phyloP scores from a whole-genome alignment of 2,888 invertebrate species.

The Melieria picta region DNA sequence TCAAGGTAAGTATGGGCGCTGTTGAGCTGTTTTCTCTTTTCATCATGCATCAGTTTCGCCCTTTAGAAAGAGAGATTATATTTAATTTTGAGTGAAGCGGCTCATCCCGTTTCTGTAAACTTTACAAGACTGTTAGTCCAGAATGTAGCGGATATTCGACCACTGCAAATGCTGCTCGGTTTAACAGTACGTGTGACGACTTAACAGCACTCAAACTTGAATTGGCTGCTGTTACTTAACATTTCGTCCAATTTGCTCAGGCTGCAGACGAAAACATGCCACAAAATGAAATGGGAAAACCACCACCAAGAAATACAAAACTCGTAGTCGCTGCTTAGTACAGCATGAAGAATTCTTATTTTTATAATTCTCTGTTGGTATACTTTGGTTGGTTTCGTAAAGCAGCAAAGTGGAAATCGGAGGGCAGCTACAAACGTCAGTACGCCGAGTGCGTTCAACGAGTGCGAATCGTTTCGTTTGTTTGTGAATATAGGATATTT shows the following conservation, averaged over 20 bases:
- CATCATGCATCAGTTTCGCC: too few species aligned
- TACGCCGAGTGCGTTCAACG: conserved; percentile 34
- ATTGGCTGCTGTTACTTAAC: not conserved
- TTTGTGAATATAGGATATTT: too few species aligned
- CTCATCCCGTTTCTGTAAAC: too few species aligned
- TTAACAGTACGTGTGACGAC: not conserved
- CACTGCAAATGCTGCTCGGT: too few species aligned
- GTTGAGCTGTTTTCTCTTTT: not conserved
- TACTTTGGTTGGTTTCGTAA: too few species aligned
- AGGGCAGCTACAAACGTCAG: conserved; percentile 27
- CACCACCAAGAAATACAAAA: not conserved
- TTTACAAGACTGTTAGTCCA: too few species aligned
- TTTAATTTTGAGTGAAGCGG: too few species aligned
- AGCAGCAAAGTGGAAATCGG: conserved; percentile 19
- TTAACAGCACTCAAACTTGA: not conserved
- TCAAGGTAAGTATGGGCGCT: not conserved
- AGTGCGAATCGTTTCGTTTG: conserved; percentile 24
- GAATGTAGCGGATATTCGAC: too few species aligned
- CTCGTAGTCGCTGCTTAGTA: conserved; percentile 4
- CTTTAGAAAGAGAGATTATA: too few species aligned
- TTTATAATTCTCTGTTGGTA: not conserved
- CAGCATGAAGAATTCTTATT: conserved; percentile 17
- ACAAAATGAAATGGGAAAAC: not conserved
- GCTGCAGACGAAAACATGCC: not conserved
- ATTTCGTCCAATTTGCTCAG: not conserved